Evolutionary conservation across 2,888 invertebrate genomes (phyloP), one percentile per base, ranked within the genome.

Genomic region (Furcula furcula): DNA sequence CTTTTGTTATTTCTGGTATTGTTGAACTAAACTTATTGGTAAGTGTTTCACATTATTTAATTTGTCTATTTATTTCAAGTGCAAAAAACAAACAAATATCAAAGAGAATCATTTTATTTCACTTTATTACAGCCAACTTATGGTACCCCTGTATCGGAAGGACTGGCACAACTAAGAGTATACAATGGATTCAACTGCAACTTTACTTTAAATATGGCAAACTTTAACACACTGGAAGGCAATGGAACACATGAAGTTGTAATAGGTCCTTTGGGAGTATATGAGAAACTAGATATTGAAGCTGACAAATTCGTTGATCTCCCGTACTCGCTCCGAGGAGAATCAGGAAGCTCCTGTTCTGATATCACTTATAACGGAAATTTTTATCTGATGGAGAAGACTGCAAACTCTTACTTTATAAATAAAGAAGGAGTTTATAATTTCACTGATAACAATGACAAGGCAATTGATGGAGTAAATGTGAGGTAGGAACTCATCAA

Each of bases 1-100:
- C 99, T 0, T 99, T 99, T 69, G 81, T 95, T n/a, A 87, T 96
- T 16, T 97, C 98, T 1, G 98, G 94, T 2, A 65, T 95, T n/a
- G 92, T 98, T 1, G 96, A 97, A 75, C 65, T 96, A 0, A 75
- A 90, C 15, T 83, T 97, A 35, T 91, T 96, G 91, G 94, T 93
- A 70, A 42, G 42, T 20, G 0, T 28, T 4, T 10, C 3, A 21
- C 21, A 2, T 10, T 10, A 21, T 2, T 21, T 10, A 10, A 12
- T 3, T 7, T 13, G 7, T n/a, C n/a, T n/a, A n/a, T n/a, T n/a
- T n/a, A n/a, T n/a, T n/a, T n/a, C n/a, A n/a, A n/a, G n/a, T n/a
- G n/a, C n/a, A n/a, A n/a, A n/a, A n/a, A n/a, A n/a, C n/a, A n/a
- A n/a, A n/a, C n/a, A n/a, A n/a, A n/a, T n/a, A n/a, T n/a, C n/a